Conservation (phyloP, 2,797 vertebrate species). For the Echeneis naucrates region DNA sequence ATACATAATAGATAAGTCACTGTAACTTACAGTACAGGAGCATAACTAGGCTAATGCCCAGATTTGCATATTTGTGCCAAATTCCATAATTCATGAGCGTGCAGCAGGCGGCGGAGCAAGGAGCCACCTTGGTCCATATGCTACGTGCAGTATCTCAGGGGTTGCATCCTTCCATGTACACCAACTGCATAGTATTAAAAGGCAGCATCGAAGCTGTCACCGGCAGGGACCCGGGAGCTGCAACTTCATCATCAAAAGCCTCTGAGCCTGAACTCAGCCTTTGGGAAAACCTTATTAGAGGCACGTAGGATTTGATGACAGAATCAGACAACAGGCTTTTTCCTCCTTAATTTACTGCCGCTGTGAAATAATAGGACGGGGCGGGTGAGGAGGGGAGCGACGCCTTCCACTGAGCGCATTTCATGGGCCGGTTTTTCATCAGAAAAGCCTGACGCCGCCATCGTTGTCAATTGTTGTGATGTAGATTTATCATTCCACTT, state of each 20-base stretch:
- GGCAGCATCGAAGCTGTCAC: slow-evolving; percentile 47
- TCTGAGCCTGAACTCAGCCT: slow-evolving; percentile 48
- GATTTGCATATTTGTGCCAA: slow-evolving; percentile 84
- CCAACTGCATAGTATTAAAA: slow-evolving; percentile 28
- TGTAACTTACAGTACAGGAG: slow-evolving; percentile 81
- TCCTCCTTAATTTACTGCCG: slow-evolving; percentile 65
- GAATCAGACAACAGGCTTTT: slow-evolving; percentile 56
- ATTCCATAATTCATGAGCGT: slow-evolving; percentile 83
- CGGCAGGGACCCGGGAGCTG: slow-evolving; percentile 22
- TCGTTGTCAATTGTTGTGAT: slow-evolving; percentile 55
- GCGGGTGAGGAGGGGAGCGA: slow-evolving; percentile 39
- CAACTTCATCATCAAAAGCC: slow-evolving; percentile 68
- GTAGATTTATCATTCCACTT: slow-evolving; percentile 73
- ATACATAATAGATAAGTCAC: slow-evolving; percentile 85
- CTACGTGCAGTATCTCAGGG: slow-evolving; percentile 40
- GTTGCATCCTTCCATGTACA: slow-evolving; percentile 32
- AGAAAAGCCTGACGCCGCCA: slow-evolving; percentile 56
- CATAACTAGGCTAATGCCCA: slow-evolving; percentile 83
- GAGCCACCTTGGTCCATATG: slow-evolving; percentile 67
- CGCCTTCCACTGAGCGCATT: slow-evolving; percentile 62
- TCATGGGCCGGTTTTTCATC: slow-evolving; percentile 61
- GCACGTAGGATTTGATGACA: slow-evolving; percentile 55
- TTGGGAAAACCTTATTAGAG: slow-evolving; percentile 65
- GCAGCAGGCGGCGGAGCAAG: slow-evolving; percentile 59
- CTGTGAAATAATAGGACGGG: slow-evolving; percentile 61